phyloP scores from a whole-genome alignment of 1,140 invertebrate species.

The Caligus rogercresseyi region DNA sequence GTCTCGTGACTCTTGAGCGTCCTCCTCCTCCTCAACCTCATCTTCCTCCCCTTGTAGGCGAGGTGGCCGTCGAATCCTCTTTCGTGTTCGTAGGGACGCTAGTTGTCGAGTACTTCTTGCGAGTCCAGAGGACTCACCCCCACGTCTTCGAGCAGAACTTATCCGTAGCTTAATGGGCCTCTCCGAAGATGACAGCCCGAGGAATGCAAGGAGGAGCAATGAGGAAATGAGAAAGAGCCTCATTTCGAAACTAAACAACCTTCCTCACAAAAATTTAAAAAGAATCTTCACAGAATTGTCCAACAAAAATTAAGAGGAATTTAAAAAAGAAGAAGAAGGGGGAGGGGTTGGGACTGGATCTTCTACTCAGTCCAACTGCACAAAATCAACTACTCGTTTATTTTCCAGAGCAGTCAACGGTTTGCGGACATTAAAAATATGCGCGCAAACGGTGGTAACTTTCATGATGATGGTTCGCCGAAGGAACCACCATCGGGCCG shows the following conservation, averaged over 20 bases:
- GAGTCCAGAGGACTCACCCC: background rate
- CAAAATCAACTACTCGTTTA: background rate
- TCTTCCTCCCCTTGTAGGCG: background rate
- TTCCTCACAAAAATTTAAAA: too few relatives aligned
- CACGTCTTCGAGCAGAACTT: background rate
- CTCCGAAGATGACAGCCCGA: background rate
- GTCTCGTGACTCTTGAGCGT: background rate
- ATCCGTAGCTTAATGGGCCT: background rate
- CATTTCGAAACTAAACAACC: too few relatives aligned
- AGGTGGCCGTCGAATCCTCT: background rate
- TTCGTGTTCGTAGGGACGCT: background rate
- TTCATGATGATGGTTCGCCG: background rate
- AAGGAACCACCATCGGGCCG: background rate
- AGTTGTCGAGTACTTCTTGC: background rate
- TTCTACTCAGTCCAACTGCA: background rate
- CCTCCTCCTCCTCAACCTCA: background rate
- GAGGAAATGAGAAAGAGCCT: background rate
- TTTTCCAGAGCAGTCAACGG: background rate
- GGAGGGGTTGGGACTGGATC: background rate
- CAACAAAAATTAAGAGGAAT: background rate
- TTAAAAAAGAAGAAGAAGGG: background rate
- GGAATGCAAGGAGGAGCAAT: background rate
- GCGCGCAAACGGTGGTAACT: background rate
- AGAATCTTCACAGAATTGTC: too few relatives aligned
- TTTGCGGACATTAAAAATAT: background rate